A percentile compares a stretch with the other conserved stretches of the same genome.
phyloP scores from a whole-genome alignment of 2,888 invertebrate species.

The Hyles lineata region DNA sequence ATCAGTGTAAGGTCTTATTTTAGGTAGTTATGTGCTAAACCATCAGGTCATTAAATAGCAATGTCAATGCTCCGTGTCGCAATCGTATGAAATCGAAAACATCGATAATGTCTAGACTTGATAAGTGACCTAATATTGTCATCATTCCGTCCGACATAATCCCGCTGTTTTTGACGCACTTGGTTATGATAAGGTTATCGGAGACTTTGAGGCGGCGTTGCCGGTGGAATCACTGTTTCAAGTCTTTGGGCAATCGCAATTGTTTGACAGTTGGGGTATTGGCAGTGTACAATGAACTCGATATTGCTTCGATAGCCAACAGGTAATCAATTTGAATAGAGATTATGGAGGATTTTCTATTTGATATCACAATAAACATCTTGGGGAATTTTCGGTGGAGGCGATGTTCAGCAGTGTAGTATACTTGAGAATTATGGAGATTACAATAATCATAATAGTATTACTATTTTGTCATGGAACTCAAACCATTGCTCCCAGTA shows the following conservation, averaged over 20 bases:
- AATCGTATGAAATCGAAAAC: conserved; percentile 45
- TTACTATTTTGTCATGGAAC: too few species aligned
- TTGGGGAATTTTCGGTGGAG: too few species aligned
- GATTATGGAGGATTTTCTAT: too few species aligned
- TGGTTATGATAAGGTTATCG: background rate
- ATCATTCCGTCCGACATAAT: conserved; percentile 43
- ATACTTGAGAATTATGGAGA: too few species aligned
- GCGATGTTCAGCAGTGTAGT: too few species aligned
- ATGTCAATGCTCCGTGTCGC: conserved; percentile 41
- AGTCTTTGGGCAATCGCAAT: too few species aligned
- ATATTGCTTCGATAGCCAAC: too few species aligned
- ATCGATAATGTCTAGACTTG: conserved; percentile 49
- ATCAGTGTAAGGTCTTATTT: background rate
- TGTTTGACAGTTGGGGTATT: background rate
- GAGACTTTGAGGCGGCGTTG: conserved; percentile 13
- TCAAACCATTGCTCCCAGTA: too few species aligned
- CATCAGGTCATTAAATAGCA: conserved; percentile 5
- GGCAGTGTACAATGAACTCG: background rate
- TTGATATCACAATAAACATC: too few species aligned
- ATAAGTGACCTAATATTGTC: conserved; percentile 50
- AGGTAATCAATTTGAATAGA: too few species aligned
- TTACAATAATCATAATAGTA: too few species aligned
- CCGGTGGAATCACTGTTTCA: background rate
- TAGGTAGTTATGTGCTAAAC: background rate
- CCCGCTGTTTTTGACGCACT: conserved; percentile 10